These are phyloP conservation scores for Leuciscus waleckii DNA, from an alignment of 2,797 vertebrate genomes.

Conservation along the genomic window DNA sequence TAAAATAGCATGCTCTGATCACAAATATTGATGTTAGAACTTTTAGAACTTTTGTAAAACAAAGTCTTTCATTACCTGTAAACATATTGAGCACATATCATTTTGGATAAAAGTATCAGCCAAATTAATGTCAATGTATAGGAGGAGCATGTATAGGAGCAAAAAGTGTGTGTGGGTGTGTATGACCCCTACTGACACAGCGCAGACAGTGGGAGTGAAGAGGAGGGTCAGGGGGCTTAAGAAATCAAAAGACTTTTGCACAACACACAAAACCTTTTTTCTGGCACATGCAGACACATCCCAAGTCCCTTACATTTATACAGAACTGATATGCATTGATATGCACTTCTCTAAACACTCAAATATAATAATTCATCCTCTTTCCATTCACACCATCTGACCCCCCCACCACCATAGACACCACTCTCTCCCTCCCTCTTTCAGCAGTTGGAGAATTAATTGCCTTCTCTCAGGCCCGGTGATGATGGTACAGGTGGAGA, in stretches of 20 bases:
- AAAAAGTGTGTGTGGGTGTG: conserved; percentile 2
- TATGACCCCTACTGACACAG: conserved; percentile 26
- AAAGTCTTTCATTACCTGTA: background rate
- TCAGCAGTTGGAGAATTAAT: conserved; percentile 77
- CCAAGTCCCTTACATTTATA: background rate
- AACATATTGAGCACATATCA: background rate
- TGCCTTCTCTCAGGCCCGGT: conserved; percentile 78
- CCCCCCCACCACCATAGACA: conserved; percentile 9
- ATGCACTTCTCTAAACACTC: conserved; percentile 48
- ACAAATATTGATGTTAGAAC: background rate
- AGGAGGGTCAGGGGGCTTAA: conserved; percentile 37
- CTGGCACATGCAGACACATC: conserved; percentile 16
- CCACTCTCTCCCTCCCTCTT: conserved; percentile 32
- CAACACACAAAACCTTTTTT: background rate
- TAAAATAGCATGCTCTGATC: background rate
- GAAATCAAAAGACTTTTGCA: background rate
- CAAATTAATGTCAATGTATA: conserved; percentile 5
- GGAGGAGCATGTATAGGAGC: conserved; percentile 7
- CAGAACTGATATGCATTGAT: background rate
- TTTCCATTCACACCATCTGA: conserved; percentile 10
- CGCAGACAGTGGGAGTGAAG: conserved; percentile 52
- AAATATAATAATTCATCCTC: background rate
- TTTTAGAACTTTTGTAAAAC: no score
- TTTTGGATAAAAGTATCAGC: background rate
- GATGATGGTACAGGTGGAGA: conserved; percentile 85